These are phyloP conservation scores for Pentalonia nigronervosa DNA, from an alignment of 1,140 invertebrate genomes.

Conservation along the genomic window DNA sequence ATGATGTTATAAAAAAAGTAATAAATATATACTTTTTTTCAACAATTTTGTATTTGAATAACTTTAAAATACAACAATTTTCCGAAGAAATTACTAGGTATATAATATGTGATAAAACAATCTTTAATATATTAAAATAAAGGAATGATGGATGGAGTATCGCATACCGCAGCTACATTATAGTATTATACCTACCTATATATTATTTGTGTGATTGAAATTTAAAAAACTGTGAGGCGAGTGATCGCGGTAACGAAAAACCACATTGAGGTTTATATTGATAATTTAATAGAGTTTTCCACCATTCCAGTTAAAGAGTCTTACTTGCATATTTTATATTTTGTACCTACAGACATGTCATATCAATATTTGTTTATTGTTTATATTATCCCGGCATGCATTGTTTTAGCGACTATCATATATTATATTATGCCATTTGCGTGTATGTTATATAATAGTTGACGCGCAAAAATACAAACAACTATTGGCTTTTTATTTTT, in stretches of 20 bases:
- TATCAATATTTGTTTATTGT: too few relatives aligned
- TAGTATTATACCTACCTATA: too few relatives aligned
- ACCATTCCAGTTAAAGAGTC: neutral
- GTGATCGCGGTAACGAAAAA: too few relatives aligned
- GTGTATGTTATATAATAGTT: neutral
- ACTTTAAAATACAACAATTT: neutral
- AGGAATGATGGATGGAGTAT: neutral
- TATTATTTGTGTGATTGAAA: neutral
- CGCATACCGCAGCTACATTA: too few relatives aligned
- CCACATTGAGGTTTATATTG: too few relatives aligned
- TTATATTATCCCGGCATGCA: too few relatives aligned
- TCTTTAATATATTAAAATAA: neutral
- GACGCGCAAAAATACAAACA: neutral
- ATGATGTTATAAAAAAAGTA: too few relatives aligned
- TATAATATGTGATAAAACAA: neutral
- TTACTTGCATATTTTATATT: neutral
- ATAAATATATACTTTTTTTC: neutral
- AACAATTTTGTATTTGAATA: neutral
- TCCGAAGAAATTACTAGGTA: neutral
- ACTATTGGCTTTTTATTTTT: neutral
- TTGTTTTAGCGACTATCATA: neutral
- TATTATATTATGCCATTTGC: neutral
- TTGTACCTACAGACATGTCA: too few relatives aligned
- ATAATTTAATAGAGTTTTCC: neutral
- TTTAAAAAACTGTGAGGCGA: neutral